phyloP scores from a whole-genome alignment of 2,113 vertebrate genomes.

The human (Homo sapiens) region DNA sequence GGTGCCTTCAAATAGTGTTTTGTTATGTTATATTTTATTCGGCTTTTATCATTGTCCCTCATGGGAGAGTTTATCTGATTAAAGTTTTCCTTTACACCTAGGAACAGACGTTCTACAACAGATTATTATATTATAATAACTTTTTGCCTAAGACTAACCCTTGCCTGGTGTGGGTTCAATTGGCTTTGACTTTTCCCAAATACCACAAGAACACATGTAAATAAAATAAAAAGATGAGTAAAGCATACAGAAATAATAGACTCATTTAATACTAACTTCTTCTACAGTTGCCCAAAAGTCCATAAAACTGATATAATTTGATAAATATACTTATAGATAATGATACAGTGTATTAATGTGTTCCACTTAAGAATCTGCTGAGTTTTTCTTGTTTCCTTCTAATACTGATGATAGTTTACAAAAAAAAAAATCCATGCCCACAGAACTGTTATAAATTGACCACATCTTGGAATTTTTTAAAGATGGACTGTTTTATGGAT shows the following conservation, averaged over 20 bases:
- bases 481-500: neutral
- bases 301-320: neutral
- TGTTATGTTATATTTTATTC: neutral
- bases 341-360: neutral
- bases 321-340: neutral
- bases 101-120: neutral
- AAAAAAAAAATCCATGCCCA: neutral
- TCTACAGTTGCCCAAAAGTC: neutral
- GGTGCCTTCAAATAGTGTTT: neutral
- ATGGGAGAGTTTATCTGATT: neutral
- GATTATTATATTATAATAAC: neutral
- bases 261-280: neutral
- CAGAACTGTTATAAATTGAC: neutral
- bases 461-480: neutral
- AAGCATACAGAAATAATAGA: neutral
- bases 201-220: neutral
- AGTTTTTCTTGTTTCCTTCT: slow-evolving; percentile 29
- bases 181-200: neutral
- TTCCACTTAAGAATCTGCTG: neutral
- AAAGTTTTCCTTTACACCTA: neutral
- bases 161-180: neutral
- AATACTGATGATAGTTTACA: neutral
- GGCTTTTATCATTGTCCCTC: neutral
- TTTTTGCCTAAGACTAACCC: neutral
- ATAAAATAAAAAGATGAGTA: neutral